Evolutionary conservation across 2,888 invertebrate genomes (phyloP).

Genomic region (Trachelus stipa): DNA sequence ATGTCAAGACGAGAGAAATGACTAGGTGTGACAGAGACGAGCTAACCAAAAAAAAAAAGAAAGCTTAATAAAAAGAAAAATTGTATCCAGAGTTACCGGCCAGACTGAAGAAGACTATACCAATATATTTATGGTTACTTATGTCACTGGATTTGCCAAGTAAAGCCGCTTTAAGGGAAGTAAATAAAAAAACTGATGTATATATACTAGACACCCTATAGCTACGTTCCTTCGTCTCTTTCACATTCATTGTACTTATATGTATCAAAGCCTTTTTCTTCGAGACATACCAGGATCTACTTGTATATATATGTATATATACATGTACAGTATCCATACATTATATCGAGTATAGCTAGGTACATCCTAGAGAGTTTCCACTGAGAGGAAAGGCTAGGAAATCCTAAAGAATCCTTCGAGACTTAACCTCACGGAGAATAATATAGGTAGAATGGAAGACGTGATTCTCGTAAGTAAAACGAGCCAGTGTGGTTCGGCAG

Average conservation of each 20-base stretch:
- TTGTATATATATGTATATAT: too few relatives aligned
- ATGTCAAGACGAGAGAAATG: neutral
- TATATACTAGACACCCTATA: neutral
- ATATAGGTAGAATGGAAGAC: neutral
- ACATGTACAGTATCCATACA: neutral
- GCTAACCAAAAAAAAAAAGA: neutral
- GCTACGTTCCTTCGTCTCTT: neutral
- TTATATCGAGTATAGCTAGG: neutral
- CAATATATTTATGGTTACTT: neutral
- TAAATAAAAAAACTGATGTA: neutral
- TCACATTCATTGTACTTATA: neutral
- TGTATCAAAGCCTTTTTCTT: neutral
- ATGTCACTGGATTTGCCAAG: neutral
- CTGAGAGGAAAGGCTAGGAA: neutral
- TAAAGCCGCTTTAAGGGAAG: neutral
- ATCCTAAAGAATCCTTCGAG: neutral
- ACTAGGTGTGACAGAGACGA: neutral
- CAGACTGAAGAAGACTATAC: neutral
- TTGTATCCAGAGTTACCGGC: neutral
- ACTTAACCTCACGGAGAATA: neutral
- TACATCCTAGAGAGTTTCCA: neutral
- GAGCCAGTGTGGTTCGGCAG: neutral
- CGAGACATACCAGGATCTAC: neutral
- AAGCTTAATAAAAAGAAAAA: neutral
- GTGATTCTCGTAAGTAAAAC: neutral